These are phyloP conservation scores for Ailurus styani DNA, from an alignment of 2,113 vertebrate species.

Conservation along the genomic window DNA sequence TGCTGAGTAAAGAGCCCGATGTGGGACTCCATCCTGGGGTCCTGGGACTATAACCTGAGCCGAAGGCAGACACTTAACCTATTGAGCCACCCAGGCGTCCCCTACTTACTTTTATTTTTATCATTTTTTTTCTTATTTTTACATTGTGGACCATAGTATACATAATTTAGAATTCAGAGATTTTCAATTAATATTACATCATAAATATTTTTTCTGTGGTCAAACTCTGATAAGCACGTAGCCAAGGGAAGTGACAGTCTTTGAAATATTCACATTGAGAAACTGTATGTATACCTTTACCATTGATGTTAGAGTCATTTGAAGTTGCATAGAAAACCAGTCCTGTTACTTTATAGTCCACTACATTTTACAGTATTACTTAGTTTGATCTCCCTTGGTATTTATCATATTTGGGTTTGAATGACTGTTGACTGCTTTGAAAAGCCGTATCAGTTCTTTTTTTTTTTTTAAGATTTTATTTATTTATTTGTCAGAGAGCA, in stretches of 20 bases:
- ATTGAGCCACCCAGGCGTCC: too few species aligned
- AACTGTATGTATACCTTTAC: neutral
- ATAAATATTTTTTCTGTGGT: neutral
- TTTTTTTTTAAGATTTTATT: too few species aligned
- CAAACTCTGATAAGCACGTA: neutral
- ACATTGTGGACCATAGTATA: neutral
- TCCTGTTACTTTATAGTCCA: neutral
- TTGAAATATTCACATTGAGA: neutral
- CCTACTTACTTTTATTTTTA: neutral
- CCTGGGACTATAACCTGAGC: too few species aligned
- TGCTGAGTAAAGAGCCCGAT: too few species aligned
- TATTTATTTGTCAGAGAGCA: too few species aligned
- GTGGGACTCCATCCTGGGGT: too few species aligned
- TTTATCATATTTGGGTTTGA: conserved; percentile 12
- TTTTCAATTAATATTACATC: neutral
- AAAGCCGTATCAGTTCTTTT: neutral
- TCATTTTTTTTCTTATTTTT: neutral
- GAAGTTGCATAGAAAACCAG: neutral
- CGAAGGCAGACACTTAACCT: too few species aligned
- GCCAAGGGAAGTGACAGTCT: neutral
- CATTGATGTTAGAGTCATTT: neutral
- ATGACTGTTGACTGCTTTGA: conserved; percentile 1
- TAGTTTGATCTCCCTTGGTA: neutral
- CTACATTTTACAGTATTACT: neutral
- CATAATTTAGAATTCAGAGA: conserved; percentile 14